Evolutionary conservation across 1,140 invertebrate genomes (phyloP), one percentile per base, ranked within the genome.

Genomic region (Bombus picipes): DNA sequence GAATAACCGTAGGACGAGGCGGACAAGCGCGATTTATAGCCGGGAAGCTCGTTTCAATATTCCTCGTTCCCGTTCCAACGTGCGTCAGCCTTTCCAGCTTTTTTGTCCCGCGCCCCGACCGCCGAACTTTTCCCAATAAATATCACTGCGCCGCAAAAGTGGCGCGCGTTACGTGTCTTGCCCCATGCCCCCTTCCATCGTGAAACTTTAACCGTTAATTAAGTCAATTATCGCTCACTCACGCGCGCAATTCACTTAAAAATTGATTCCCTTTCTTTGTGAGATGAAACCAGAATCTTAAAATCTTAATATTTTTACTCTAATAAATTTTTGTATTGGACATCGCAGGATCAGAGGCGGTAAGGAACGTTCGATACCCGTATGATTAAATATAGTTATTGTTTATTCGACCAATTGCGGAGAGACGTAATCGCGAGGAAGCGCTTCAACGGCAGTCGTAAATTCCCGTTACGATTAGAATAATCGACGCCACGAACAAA

Each of bases 91-190:
- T 70, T 74, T 43, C 62, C 41, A 47, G 10, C 66, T n/a, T 59
- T 15, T 28, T 78, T 41, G 37, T 43, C 32, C n/a, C 9, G 25
- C 39, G 28, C 32, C 41, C 28, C 59, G 59, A 18, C n/a, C 73
- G 34, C 41, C 41, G 39, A 89, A 89, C 82, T 89, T 88, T 89
- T 53, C 15, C n/a, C 73, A 15, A 89, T 89, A 89, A 89, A 89
- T 88, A 88, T 88, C 59, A 47, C 62, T n/a, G 12, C 37, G n/a
- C 32, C 53, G 53, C 53, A n/a, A 65, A 81, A 87, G 75, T 59
- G n/a, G 66, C 28, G 22, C 68, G 5, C 22, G 10, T 62, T 37
- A 39, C 37, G 13, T 37, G 25, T 71, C 43, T 79, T 65, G 53
- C 22, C 3, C 12, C 12, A 12, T 15, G 41, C 28, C 57, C 9